phyloP scores from a whole-genome alignment of 53 echinoderm and acorn worm species.

The Echinarachnius parma region DNA sequence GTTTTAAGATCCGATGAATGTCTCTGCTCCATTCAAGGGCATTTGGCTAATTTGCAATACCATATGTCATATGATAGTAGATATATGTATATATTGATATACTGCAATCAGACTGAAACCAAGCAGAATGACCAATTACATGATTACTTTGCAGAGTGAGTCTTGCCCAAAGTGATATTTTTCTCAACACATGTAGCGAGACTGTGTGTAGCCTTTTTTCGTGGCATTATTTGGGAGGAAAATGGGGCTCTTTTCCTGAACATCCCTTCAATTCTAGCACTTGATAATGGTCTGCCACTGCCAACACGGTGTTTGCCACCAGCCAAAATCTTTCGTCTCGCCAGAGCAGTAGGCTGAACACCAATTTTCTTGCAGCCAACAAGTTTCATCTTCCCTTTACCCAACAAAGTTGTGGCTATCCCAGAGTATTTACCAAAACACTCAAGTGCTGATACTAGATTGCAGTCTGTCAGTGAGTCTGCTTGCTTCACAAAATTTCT shows the following conservation, averaged over 20 bases:
- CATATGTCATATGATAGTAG: too few relatives aligned
- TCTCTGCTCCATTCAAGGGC: too few relatives aligned
- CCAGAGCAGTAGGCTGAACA: neutral
- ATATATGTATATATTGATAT: too few relatives aligned
- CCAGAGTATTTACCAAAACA: conserved; percentile 7
- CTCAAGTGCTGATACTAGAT: neutral
- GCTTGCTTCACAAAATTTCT: neutral
- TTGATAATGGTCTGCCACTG: neutral
- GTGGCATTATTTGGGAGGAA: neutral
- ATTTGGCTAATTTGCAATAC: too few relatives aligned
- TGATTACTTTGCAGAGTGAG: too few relatives aligned
- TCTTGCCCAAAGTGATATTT: neutral
- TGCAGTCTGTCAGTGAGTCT: neutral
- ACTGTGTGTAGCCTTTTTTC: neutral
- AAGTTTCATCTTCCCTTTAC: neutral
- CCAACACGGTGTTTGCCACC: neutral
- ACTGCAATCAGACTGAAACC: too few relatives aligned
- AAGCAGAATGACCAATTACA: too few relatives aligned
- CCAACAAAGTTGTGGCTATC: neutral
- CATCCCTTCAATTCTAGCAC: neutral
- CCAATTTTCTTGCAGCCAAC: neutral
- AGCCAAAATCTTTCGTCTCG: neutral
- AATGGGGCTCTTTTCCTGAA: too few relatives aligned
- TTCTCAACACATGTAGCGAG: too few relatives aligned
- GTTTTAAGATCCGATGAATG: too few relatives aligned